A percentile compares a stretch with the other conserved stretches of the same genome.
These are phyloP conservation scores for Zonotrichia leucophrys DNA, from an alignment of 2,113 vertebrate species.

Conservation along the genomic window DNA sequence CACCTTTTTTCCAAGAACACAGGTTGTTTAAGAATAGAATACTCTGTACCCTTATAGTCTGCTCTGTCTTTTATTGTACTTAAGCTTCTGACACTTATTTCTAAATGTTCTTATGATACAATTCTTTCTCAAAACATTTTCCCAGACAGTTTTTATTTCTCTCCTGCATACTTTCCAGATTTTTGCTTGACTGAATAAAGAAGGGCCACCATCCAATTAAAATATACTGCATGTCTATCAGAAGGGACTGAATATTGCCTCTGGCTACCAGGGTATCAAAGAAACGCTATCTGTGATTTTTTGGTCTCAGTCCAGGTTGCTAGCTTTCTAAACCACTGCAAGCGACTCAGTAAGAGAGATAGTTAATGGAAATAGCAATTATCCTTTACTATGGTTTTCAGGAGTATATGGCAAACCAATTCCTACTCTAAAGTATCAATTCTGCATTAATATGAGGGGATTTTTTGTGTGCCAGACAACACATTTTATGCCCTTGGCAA, in stretches of 20 bases:
- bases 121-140: background rate
- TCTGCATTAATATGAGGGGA: background rate
- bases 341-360: background rate
- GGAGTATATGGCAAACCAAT: background rate
- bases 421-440: background rate
- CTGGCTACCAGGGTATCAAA: background rate
- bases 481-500: background rate
- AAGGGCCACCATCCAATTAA: background rate
- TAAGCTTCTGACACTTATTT: background rate
- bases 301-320: background rate
- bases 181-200: background rate
- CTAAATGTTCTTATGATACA: background rate
- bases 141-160: background rate
- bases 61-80: background rate
- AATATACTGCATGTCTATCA: background rate
- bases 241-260: background rate
- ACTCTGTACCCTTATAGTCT: rapidly evolving
- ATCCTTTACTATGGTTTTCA: background rate
- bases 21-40: background rate
- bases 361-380: slow-evolving; percentile 21
- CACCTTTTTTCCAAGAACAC: background rate
- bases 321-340: background rate
- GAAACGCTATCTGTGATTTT: background rate
- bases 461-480: background rate
- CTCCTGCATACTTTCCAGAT: background rate